Evolutionary conservation across 1,140 invertebrate genomes (phyloP).

Genomic region (Wasmannia auropunctata): DNA sequence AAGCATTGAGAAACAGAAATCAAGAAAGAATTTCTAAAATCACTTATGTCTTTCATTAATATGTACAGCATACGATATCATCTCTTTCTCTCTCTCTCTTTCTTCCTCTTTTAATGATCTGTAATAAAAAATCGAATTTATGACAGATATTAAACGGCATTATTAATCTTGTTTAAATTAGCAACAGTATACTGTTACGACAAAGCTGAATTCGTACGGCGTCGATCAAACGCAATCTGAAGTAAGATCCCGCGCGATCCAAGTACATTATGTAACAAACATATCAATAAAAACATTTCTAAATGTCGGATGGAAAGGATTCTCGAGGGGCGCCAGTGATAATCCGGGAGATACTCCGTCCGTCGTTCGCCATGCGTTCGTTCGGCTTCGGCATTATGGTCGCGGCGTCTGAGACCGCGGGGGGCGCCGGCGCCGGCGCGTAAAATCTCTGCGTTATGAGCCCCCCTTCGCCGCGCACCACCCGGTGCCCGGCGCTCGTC

Average conservation of each 20-base stretch:
- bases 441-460: conserved; percentile 84
- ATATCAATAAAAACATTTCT: conserved; percentile 68
- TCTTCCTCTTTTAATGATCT: neutral
- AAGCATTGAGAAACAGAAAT: neutral
- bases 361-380: conserved; percentile 41
- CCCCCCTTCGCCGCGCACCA: conserved; percentile 51
- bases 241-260: conserved; percentile 36
- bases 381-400: conserved; percentile 79
- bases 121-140: neutral
- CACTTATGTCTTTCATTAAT: neutral
- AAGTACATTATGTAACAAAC: conserved; percentile 67
- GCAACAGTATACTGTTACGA: neutral
- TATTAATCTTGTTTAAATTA: neutral
- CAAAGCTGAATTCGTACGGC: neutral
- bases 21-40: neutral
- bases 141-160: neutral
- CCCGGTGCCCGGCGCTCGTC: conserved; percentile 42
- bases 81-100: neutral
- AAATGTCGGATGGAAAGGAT: conserved; percentile 42
- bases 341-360: conserved; percentile 63
- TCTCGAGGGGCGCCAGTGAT: conserved; percentile 70
- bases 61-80: neutral
- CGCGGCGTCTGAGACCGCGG: conserved; percentile 85
- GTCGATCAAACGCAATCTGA: neutral
- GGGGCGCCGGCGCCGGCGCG: conserved; percentile 85